These are phyloP conservation scores for Neria commutata DNA, from an alignment of 2,888 invertebrate species.

Conservation along the genomic window DNA sequence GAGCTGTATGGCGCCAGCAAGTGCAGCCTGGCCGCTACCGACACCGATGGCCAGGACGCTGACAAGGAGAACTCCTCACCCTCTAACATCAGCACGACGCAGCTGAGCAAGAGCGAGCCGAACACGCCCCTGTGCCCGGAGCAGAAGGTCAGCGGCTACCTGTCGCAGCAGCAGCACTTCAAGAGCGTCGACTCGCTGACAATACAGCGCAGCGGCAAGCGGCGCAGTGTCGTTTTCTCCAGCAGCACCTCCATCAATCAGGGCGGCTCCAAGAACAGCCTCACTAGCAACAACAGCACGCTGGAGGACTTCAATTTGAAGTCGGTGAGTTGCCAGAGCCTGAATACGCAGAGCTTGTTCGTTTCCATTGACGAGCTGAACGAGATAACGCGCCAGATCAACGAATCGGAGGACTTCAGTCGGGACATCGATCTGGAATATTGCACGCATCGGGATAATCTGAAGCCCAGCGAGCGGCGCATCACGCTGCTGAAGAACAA, in stretches of 20 bases:
- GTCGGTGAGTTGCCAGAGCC: slow-evolving; percentile 60
- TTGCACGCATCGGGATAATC: slow-evolving; percentile 59
- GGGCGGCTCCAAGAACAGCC: slow-evolving; percentile 49
- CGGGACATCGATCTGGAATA: slow-evolving; percentile 59
- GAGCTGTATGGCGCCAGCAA: slow-evolving; percentile 46
- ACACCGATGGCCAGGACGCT: slow-evolving; percentile 30
- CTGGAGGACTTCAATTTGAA: slow-evolving; percentile 58
- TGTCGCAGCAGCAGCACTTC: slow-evolving; percentile 43
- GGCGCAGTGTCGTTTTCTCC: slow-evolving; percentile 38
- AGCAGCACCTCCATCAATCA: slow-evolving; percentile 39
- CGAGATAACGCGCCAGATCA: slow-evolving; percentile 59
- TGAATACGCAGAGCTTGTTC: slow-evolving; percentile 57
- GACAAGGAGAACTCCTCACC: slow-evolving; percentile 48
- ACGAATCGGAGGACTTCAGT: slow-evolving; percentile 59
- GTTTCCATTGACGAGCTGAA: slow-evolving; percentile 62
- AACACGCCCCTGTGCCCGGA: slow-evolving; percentile 44
- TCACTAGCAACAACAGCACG: slow-evolving; percentile 44
- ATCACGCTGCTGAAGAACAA: slow-evolving; percentile 60
- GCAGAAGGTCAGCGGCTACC: slow-evolving; percentile 34
- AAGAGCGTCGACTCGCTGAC: slow-evolving; percentile 56
- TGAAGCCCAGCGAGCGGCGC: slow-evolving; percentile 58
- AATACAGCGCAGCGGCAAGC: slow-evolving; percentile 28
- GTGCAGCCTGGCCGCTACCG: slow-evolving; percentile 38
- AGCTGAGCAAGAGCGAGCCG: slow-evolving; percentile 48
- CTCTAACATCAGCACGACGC: slow-evolving; percentile 23